Conservation (phyloP, 2,113 vertebrate species). For the Colistium nudipinnis region DNA sequence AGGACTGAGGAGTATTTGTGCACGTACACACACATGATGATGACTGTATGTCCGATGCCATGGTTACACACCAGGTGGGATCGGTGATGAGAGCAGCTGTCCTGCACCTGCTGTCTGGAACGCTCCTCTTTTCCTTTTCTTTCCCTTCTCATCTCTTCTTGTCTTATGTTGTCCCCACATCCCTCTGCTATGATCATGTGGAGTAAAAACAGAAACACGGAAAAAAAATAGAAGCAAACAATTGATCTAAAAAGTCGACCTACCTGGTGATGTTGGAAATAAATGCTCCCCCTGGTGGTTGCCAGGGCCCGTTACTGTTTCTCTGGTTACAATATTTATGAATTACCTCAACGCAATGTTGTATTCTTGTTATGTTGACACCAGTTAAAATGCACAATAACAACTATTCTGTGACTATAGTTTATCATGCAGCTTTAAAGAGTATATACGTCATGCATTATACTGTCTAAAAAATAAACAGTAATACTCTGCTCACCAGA, state of each 20-base stretch:
- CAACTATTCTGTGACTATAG: neutral
- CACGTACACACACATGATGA: slow-evolving; percentile 7
- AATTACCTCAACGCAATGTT: neutral
- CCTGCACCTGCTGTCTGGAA: slow-evolving; percentile 57
- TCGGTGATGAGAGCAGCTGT: slow-evolving; percentile 54
- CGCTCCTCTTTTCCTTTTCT: neutral
- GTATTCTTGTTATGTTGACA: neutral
- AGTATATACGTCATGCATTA: neutral
- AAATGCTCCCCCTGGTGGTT: slow-evolving; percentile 51
- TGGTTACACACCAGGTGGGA: slow-evolving; percentile 72
- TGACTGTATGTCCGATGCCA: slow-evolving; percentile 54
- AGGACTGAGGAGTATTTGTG: neutral
- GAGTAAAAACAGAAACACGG: neutral
- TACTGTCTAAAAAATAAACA: neutral
- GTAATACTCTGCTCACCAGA: neutral
- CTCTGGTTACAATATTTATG: neutral
- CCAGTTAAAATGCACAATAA: neutral
- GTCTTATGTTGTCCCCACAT: neutral
- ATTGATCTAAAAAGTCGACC: too few relatives aligned
- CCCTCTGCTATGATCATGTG: neutral
- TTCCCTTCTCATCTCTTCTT: neutral
- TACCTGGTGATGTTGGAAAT: neutral
- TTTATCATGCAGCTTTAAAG: neutral
- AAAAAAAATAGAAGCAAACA: neutral
- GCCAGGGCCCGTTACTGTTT: neutral